Evolutionary conservation across 2,888 invertebrate genomes (phyloP).

Genomic region (Pheosia tremula): DNA sequence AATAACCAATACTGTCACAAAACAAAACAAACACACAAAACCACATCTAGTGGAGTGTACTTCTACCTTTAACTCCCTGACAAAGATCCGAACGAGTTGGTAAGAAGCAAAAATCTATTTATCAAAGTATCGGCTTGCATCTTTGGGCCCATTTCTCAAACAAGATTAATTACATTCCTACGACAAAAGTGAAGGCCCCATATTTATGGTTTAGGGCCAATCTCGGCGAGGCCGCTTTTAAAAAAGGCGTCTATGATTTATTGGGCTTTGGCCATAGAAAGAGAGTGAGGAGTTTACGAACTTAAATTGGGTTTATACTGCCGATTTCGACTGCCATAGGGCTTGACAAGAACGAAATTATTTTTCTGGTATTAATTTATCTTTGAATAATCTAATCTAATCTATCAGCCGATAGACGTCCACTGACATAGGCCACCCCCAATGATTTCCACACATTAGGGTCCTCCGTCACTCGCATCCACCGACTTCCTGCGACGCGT

Average conservation of each 20-base stretch:
- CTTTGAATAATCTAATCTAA: too few relatives aligned
- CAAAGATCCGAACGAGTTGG: slow-evolving; percentile 60
- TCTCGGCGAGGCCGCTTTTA: slow-evolving; percentile 19
- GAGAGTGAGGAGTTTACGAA: too few relatives aligned
- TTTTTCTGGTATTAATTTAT: too few relatives aligned
- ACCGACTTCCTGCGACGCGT: too few relatives aligned
- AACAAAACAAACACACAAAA: too few relatives aligned
- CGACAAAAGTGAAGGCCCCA: slow-evolving; percentile 61
- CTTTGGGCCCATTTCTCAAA: slow-evolving; percentile 67
- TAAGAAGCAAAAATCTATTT: slow-evolving; percentile 77
- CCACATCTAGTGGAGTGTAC: slow-evolving; percentile 30
- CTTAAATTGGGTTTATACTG: too few relatives aligned
- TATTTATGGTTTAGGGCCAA: slow-evolving; percentile 47
- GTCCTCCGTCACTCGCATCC: too few relatives aligned
- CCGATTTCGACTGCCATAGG: too few relatives aligned
- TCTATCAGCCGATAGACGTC: too few relatives aligned
- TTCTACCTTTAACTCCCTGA: slow-evolving; percentile 27
- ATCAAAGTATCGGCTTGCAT: slow-evolving; percentile 78
- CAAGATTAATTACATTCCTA: slow-evolving; percentile 71
- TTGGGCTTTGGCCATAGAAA: slow-evolving; percentile 8
- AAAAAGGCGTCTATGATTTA: slow-evolving; percentile 24
- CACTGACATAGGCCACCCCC: too few relatives aligned
- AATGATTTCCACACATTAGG: too few relatives aligned
- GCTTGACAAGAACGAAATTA: too few relatives aligned
- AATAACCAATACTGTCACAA: background rate